These are phyloP conservation scores for Lycodopsis pacificus DNA, from an alignment of 2,797 vertebrate species.

Conservation along the genomic window DNA sequence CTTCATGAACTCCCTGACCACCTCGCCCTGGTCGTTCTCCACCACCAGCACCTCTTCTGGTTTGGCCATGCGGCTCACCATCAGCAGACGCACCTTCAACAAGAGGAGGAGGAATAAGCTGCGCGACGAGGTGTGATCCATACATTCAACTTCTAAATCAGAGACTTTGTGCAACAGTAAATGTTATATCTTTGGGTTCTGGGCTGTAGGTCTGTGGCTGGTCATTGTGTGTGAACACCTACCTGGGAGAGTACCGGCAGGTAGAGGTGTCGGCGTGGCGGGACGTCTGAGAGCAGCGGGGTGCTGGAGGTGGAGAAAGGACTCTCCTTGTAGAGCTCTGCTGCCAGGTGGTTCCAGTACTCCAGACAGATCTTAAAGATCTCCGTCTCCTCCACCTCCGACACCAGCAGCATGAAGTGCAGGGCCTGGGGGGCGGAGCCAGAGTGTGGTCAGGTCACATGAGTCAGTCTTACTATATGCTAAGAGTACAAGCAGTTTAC, in stretches of 20 bases:
- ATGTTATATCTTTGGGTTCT: background rate
- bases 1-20: slow-evolving; percentile 99
- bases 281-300: slow-evolving; percentile 94
- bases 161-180: background rate
- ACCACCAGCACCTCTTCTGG: slow-evolving; percentile 98
- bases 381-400: slow-evolving; percentile 98
- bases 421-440: slow-evolving; percentile 57
- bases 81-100: slow-evolving; percentile 91
- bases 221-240: background rate
- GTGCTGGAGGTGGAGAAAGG: slow-evolving; percentile 95
- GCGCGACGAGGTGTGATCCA: background rate
- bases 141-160: no score
- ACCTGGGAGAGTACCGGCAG: slow-evolving; percentile 97
- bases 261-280: slow-evolving; percentile 95
- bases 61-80: slow-evolving; percentile 99
- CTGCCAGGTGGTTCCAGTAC: slow-evolving; percentile 98
- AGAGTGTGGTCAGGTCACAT: background rate
- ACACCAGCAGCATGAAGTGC: slow-evolving; percentile 93
- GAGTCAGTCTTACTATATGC: background rate
- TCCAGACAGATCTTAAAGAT: slow-evolving; percentile 99
- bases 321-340: slow-evolving; percentile 97
- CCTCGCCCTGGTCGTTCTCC: slow-evolving; percentile 98
- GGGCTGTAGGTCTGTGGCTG: no score
- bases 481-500: background rate
- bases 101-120: background rate